Evolutionary conservation across 2,888 invertebrate genomes (phyloP).

Genomic region (Geotrupes spiniger): DNA sequence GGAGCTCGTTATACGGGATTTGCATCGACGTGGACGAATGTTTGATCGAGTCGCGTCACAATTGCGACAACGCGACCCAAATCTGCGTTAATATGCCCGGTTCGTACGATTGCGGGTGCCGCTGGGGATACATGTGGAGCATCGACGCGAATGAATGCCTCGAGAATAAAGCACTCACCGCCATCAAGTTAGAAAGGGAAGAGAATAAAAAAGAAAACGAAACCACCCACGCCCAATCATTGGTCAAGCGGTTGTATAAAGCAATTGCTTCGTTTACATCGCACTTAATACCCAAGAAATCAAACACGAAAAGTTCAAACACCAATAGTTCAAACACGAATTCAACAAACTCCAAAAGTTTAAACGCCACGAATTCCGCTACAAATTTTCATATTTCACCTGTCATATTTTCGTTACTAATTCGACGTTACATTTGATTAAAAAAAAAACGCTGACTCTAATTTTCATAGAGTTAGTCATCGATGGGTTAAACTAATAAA

Average conservation of each 20-base stretch:
- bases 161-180: constrained; percentile 34
- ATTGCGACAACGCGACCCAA: constrained; percentile 50
- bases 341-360: no score
- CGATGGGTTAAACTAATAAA: no score
- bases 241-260: background rate
- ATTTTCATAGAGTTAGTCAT: no score
- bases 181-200: constrained; percentile 26
- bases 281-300: no score
- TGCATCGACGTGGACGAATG: constrained; percentile 66
- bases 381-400: no score
- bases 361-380: no score
- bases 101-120: constrained; percentile 52
- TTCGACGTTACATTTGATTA: no score
- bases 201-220: constrained; percentile 10
- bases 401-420: no score
- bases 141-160: constrained; percentile 33
- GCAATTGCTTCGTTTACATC: no score
- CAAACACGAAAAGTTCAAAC: no score
- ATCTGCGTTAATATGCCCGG: constrained; percentile 59
- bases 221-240: constrained; percentile 4
- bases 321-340: no score
- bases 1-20: constrained; percentile 60
- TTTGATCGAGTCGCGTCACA: constrained; percentile 39
- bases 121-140: constrained; percentile 51
- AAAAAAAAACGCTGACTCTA: no score